Evolutionary conservation across 2,797 vertebrate species (phyloP), one percentile per base, ranked within the genome.

Genomic region (Hylomyscus alleni): DNA sequence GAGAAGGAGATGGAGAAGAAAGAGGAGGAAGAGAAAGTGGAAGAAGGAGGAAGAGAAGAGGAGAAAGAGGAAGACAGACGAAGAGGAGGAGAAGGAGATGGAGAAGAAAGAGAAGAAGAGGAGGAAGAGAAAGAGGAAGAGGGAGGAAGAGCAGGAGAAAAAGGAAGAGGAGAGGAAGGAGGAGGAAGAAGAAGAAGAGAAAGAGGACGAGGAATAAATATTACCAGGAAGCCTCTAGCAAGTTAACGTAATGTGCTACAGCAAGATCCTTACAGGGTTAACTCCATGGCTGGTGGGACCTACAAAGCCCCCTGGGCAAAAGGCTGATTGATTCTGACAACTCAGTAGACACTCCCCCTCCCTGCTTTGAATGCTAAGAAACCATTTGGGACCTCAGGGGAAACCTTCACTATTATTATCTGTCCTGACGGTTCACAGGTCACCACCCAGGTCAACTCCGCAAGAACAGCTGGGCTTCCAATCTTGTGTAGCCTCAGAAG

Each of bases 11-110:
- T n/a, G 17, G 54, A 56, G 54, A 17, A 62, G 24, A 9, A 62
- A 4, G 60, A 62, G 60, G 60, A 81, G 60, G 72, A 73, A 11
- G 22, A n/a, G 34, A 2, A 69, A 22, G 58, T 24, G 20, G 34
- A 14, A 69, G 15, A 31, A 2, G 10, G 2, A 6, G 14, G 1
- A 17, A 1, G 6, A 69, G 34, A 69, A 1, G 6, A 67, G 3
- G 60, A 26, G 20, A 6, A 58, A 22, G 19, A 60, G 22, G 8
- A 8, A 9, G 58, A 8, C 15, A 13, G 54, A 56, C 4, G 54
- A 56, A 3, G 19, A 29, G 9, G 24, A 65, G 29, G 29, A 65
- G 4, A 29, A 65, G 3, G 62, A 65, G 0, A 3, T 12, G 1
- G 62, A 65, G 0, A 29, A 65, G 1, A 29, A 65, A 10, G 29